Evolutionary conservation across 2,888 invertebrate genomes (phyloP), one percentile per base, ranked within the genome.

Genomic region (Octonoba sinensis): DNA sequence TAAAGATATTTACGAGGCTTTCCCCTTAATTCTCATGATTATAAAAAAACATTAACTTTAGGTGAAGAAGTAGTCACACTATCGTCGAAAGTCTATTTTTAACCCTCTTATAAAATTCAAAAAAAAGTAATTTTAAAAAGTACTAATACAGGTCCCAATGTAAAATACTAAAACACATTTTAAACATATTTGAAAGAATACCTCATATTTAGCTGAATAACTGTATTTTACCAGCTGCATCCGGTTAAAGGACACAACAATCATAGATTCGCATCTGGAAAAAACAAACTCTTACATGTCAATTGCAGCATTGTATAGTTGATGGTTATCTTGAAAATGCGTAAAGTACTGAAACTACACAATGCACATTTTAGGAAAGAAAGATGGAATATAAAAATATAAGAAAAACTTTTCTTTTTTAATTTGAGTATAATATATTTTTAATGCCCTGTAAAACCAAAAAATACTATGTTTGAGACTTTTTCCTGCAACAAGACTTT

Each of bases 201-300:
- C 79, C 69, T 81, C 79, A 54, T 81, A 81, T 64, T 81, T 81
- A 11, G 79, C 27, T 16, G 79, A 73, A 44, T 81, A 81, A 22
- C 49, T 69, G 47, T 73, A 81, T 22, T 73, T 67, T 12, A 81
- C 69, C 0, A 73, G 27, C 47, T 73, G 62, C 79, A 81, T 81
- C 54, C 73, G 15, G 44, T 81, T 81, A 69, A 81, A 81, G 15
- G 73, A 20, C 13, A 81, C 11, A 4, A 67, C 60, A 54, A 81
- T 64, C 16, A 69, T 36, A 3, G 79, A 73, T 22, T 65, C 11
- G 4, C 73, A 81, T 18, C 79, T 81, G 49, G 3, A 49, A 60
- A 20, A 27, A 49, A n/a, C 16, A 56, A 56, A 4, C 11, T 36
- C 8, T 36, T 27, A 27, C 6, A 11, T 36, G 8, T 36, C 36